Base-by-base conservation (phyloP, 2,113 vertebrate genomes). In the Eonycteris spelaea region DNA sequence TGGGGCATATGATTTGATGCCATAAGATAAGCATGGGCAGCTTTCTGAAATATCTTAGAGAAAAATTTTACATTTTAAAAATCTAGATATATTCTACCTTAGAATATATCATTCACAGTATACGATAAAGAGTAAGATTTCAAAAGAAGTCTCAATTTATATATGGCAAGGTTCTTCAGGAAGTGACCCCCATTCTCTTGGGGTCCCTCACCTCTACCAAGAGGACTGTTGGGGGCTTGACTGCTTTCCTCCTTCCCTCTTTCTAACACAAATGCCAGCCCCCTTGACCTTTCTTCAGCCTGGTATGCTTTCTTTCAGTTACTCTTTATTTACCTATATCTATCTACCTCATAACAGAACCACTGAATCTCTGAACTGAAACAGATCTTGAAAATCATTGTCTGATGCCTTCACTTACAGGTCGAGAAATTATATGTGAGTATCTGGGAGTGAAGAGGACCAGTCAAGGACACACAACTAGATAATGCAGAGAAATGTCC, bases 111-210 rank as follows among this genome's bases (percentile, higher is more conserved):
- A 7, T n/a, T 48, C 14, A 15, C 26, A 8, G 13, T 40, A 16
- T 18, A 51, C 82, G 21, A 12, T 45, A 68, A 82, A 61, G 63
- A 5, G 1, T 26, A 61, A 74, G 40, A 40, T 70, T 71, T 77
- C 61, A 53, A 19, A 43, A 28, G 38, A 21, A 33, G 11, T 26
- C 19, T 48, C 7, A 11, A 5, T 68, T 68, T 38, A 26, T 51
- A 51, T 51, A 51, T 38, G 1, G 1, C 35, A 4, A 19, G 6
- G 45, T 12, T 11, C 12, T 68, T 35, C 28, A 0, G 1, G 9
- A 1, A 8, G 43, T 7, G 24, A n/a, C 14, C 18, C 1, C 45
- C 1, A n/a, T 22, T 33, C 45, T 38, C 10, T 1, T 0, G 35
- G 1, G 10, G 2, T 24, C 22, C 30, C 40, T 6, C 0, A 11